A percentile compares a stretch with the other conserved stretches of the same genome.
phyloP scores from a whole-genome alignment of 1,140 invertebrate species.

The Ditylenchus dipsaci region DNA sequence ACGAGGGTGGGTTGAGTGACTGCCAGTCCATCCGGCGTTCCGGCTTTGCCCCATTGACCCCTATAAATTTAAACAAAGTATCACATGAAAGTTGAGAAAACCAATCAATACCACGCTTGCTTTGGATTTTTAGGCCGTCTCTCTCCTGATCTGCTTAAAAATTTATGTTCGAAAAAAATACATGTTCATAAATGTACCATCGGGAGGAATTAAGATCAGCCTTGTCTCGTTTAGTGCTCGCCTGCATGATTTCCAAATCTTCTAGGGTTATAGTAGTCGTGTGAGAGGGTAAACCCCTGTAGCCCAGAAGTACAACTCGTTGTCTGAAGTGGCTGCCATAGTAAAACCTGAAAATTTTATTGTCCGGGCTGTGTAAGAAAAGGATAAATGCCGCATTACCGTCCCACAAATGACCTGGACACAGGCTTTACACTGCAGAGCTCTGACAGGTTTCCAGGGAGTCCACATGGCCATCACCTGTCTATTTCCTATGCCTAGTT shows the following conservation, averaged over 20 bases:
- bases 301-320: slow-evolving; percentile 71
- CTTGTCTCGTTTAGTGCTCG: neutral
- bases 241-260: neutral
- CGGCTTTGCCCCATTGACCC: too few species aligned
- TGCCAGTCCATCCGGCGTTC: neutral
- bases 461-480: slow-evolving; percentile 51
- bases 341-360: slow-evolving; percentile 69
- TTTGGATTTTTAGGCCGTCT: neutral
- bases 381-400: neutral
- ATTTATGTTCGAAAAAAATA: neutral
- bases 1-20: slow-evolving; percentile 22
- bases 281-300: slow-evolving; percentile 48
- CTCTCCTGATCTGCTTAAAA: slow-evolving; percentile 2
- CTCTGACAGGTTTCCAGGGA: slow-evolving; percentile 63
- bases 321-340: slow-evolving; percentile 66
- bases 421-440: slow-evolving; percentile 63
- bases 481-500: slow-evolving; percentile 63
- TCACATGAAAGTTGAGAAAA: too few species aligned
- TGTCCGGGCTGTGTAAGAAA: slow-evolving; percentile 59
- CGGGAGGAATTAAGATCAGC: neutral
- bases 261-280: neutral
- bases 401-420: slow-evolving; percentile 58
- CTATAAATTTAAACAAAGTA: too few species aligned
- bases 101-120: neutral
- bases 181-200: neutral